Evolutionary conservation across 1,140 invertebrate species (phyloP).

Genomic region (Heliconius hewitsoni): DNA sequence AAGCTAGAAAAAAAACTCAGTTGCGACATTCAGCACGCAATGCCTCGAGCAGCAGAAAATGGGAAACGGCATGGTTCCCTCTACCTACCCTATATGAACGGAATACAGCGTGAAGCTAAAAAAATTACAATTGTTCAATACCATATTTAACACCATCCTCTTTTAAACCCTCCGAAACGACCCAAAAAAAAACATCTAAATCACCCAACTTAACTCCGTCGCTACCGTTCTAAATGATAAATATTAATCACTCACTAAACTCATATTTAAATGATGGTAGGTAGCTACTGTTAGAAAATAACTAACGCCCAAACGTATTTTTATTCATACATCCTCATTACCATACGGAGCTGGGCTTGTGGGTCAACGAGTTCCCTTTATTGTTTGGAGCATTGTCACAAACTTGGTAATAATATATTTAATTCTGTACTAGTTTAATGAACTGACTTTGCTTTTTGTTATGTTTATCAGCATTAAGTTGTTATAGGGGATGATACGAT

Average conservation of each 20-base stretch:
- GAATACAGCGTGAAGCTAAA: no score
- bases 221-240: conserved; percentile 61
- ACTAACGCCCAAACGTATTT: conserved; percentile 56
- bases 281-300: conserved; percentile 70
- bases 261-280: conserved; percentile 72
- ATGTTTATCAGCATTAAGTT: background rate
- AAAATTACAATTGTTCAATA: no score
- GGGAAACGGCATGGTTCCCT: no score
- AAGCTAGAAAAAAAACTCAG: no score
- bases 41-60: no score
- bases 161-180: background rate
- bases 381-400: conserved; percentile 44
- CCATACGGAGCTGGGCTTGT: conserved; percentile 51
- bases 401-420: conserved; percentile 7
- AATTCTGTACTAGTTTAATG: background rate
- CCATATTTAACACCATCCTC: background rate
- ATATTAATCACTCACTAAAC: conserved; percentile 72
- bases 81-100: no score
- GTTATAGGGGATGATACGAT: no score
- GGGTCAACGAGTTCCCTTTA: conserved; percentile 46
- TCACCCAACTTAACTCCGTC: conserved; percentile 27
- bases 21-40: no score
- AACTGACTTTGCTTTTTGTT: background rate
- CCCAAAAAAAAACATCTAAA: background rate
- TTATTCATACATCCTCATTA: conserved; percentile 64